Conservation (phyloP, 2,888 invertebrate genomes). For the Branchellion lobata region DNA sequence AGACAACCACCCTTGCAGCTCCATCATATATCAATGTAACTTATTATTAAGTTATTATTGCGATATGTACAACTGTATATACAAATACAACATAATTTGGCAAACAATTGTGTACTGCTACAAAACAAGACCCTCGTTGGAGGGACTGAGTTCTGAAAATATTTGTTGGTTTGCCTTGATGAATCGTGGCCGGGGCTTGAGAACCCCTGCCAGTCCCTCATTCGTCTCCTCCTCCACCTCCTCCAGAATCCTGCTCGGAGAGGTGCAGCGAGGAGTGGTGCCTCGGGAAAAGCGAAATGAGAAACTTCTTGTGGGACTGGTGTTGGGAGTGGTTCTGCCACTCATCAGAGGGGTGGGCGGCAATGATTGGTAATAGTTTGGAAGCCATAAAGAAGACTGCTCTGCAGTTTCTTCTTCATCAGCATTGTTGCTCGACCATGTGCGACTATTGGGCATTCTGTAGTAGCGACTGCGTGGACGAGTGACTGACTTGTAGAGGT, state of each 20-base stretch:
- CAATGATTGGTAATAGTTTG: conserved; percentile 46
- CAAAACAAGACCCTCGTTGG: too few relatives aligned
- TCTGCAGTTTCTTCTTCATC: background rate
- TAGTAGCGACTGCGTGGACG: conserved; percentile 33
- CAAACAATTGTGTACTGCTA: too few relatives aligned
- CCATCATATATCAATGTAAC: too few relatives aligned
- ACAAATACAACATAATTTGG: too few relatives aligned
- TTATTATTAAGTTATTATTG: too few relatives aligned
- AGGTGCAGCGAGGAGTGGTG: conserved; percentile 45
- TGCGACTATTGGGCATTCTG: conserved; percentile 17
- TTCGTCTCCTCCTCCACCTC: conserved; percentile 46
- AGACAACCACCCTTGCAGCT: too few relatives aligned
- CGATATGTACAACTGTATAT: too few relatives aligned
- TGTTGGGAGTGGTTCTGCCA: conserved; percentile 46
- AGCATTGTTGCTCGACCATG: conserved; percentile 32
- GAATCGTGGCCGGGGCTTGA: conserved; percentile 49
- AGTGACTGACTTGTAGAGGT: conserved; percentile 51
- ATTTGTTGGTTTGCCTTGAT: conserved; percentile 37
- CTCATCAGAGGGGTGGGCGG: conserved; percentile 51
- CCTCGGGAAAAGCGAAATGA: conserved; percentile 49
- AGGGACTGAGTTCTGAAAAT: background rate
- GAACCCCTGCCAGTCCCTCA: conserved; percentile 49
- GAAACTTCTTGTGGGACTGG: conserved; percentile 49
- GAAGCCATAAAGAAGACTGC: conserved; percentile 1
- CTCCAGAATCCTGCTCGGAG: conserved; percentile 37